Evolutionary conservation across 1,140 invertebrate species (phyloP), one percentile per base, ranked within the genome.

Genomic region (Micrasema longulum): DNA sequence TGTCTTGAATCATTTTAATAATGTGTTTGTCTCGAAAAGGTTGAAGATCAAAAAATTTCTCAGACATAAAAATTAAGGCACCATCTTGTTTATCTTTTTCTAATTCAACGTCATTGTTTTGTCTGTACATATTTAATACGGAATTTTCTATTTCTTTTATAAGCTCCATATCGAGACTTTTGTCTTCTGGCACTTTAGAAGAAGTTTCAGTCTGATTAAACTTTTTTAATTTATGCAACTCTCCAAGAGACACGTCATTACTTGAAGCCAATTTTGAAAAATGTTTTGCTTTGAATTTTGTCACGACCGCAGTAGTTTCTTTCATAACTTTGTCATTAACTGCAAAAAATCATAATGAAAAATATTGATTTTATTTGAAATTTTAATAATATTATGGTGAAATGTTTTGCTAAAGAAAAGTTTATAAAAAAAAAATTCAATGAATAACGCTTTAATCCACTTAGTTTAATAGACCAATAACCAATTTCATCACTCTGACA

Each of bases 251-350:
- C 62, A 86, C 84, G 76, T 82, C 78, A 22, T 86, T 78, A 75
- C 88, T 87, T 43, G 85, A 79, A 12, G 89, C 86, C 16, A 92
- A 80, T 62, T 88, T 84, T 20, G 90, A 88, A 16, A 93, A 77
- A 78, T 91, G 88, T 64, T 84, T 80, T 1, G 89, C 85, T 78
- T 85, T 88, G 11, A 92, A 79, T 73, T 89, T 91, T 71, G 86
- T 88, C 2, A 92, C 87, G 7, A 85, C 81, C 14, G 91, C 88
- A 78, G 89, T 90, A 38, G 84, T 86, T 78, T 91, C 88, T 55
- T 78, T 89, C 76, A 87, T 87, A 4, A 80, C 83, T 14, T 83
- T 79, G 35, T 89, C 82, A 35, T 87, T 89, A 43, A 92, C 91
- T 92, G 77, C 60, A 82, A 80, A n/a, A n/a, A n/a, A n/a, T n/a